Base-by-base conservation (phyloP, 1,140 invertebrate genomes). In the Achroia grisella region DNA sequence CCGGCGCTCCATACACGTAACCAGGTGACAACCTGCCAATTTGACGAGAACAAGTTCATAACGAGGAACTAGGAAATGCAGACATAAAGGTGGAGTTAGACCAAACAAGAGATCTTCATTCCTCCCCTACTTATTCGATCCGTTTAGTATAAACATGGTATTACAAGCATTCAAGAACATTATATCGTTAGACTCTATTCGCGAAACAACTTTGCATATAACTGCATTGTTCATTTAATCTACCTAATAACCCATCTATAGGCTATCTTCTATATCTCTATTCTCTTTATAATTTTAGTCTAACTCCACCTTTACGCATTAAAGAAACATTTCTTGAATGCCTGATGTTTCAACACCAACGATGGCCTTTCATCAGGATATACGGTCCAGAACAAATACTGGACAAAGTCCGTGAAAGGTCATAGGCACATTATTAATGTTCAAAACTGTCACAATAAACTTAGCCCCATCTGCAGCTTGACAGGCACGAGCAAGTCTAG, bases 1-100 rank as follows among this genome's bases (percentile, higher is more conserved):
- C 65, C 8, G 88, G 88, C 17, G 91, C 89, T 47, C 92, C 91
- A 71, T 93, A 93, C 76, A 93, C 88, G 77, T 93, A 94, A 9
- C 92, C 90, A 17, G 91, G 91, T 48, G 91, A 92, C 63, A 93
- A 88, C 71, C 92, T 93, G 89, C 49, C 52, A 56, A 52, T 46
- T 31, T 14, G 10, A 33, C 39, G 34, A 15, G 27, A 33, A 4
- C n/a, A 23, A 9, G 9, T 23, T 30, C 13, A 13, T 10, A 4
- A 43, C 31, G 13, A n/a, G 8, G 14, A 11, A 0, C 17, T 11
- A 1, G 10, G 9, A 17, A 17, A 13, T 8, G n/a, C 41, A 33
- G 31, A 43, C 41, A 15, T 43, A n/a, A n/a, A n/a, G n/a, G n/a
- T n/a, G n/a, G n/a, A n/a, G n/a, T n/a, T n/a, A n/a, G n/a, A n/a